Base-by-base conservation (phyloP, 2,113 vertebrate genomes). In the Chaetodon auriga region DNA sequence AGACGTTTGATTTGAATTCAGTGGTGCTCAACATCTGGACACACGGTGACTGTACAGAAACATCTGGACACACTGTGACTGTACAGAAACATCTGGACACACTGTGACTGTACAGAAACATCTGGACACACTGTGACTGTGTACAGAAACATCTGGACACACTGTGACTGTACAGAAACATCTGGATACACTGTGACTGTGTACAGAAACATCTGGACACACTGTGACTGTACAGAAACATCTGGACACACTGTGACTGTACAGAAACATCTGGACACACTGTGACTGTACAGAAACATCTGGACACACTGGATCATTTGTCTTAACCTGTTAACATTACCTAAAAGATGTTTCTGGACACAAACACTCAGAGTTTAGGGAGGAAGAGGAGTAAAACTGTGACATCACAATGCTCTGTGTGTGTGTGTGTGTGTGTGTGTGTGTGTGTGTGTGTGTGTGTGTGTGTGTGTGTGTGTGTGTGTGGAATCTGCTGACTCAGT, bases 401-500 rank as follows among this genome's bases (percentile, higher is more conserved):
- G 45, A 62, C 25, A 49, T 72, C 55, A 73, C 41, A 49, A 11
- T 41, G 21, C 7, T 64, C 41, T 70, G 43, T 53, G 30, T 70
- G 53, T 64, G 49, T 70, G 43, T 53, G 30, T 70, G 53, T 45
- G 30, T 36, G 49, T 64, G 61, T 46, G 68, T 64, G 43, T 35
- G 41, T 30, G 64, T 45, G 55, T 46, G 58, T n/a, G 46, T 21
- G 65, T 15, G 0, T 41, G 35, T 66, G 61, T 54, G 68, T 73
- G 45, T 21, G 65, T 15, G 0, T 41, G 35, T 66, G 61, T 54
- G 68, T 73, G 45, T 65, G 73, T 64, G 58, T 66, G 73, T 54
- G 58, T 41, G 53, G 23, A 76, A 81, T 80, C 71, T 85, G 75
- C 84, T 80, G 82, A 82, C 49, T 72, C 69, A 55, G 61, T 35